Percentiles rank a stretch among this genome's conserved stretches.
Conservation (phyloP, 2,888 invertebrate species). For the Parasteatoda lunata region DNA sequence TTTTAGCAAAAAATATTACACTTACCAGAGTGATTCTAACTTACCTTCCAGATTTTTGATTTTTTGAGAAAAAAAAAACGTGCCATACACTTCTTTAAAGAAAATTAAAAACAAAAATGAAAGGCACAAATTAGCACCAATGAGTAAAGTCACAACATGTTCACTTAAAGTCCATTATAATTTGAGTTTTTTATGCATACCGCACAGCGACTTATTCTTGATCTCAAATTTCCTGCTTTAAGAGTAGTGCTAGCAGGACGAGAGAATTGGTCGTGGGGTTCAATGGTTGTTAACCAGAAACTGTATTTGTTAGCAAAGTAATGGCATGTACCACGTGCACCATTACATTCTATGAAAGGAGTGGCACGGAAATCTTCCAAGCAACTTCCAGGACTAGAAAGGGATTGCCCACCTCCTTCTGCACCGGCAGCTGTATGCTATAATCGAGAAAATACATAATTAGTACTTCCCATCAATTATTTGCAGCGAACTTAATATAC, state of each 20-base stretch:
- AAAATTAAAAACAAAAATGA: conserved; percentile 8
- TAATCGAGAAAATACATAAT: conserved; percentile 11
- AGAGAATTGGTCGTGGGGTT: conserved; percentile 87
- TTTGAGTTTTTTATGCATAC: conserved; percentile 71
- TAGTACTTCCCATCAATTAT: neutral
- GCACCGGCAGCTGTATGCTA: conserved; percentile 98
- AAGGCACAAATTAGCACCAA: conserved; percentile 43
- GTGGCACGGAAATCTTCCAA: conserved; percentile 97
- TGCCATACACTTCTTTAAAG: conserved; percentile 39
- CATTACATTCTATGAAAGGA: conserved; percentile 99
- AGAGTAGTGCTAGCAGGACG: conserved; percentile 91
- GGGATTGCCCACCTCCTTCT: conserved; percentile 95
- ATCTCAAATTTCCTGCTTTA: conserved; percentile 88
- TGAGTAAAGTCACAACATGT: conserved; percentile 10
- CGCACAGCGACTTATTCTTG: conserved; percentile 76
- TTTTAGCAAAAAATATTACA: too few species aligned
- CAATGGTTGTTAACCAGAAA: conserved; percentile 98
- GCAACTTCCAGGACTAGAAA: conserved; percentile 97
- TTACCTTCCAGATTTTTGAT: too few species aligned
- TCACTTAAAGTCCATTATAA: conserved; percentile 35
- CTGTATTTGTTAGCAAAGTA: conserved; percentile 96
- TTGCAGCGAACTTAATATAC: too few species aligned
- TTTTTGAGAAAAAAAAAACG: neutral
- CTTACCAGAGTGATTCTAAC: too few species aligned
- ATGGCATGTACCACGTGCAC: conserved; percentile 93